A percentile compares a stretch with the other conserved stretches of the same genome.
phyloP scores from a whole-genome alignment of 2,888 invertebrate species.

The Epistrophe grossulariae region DNA sequence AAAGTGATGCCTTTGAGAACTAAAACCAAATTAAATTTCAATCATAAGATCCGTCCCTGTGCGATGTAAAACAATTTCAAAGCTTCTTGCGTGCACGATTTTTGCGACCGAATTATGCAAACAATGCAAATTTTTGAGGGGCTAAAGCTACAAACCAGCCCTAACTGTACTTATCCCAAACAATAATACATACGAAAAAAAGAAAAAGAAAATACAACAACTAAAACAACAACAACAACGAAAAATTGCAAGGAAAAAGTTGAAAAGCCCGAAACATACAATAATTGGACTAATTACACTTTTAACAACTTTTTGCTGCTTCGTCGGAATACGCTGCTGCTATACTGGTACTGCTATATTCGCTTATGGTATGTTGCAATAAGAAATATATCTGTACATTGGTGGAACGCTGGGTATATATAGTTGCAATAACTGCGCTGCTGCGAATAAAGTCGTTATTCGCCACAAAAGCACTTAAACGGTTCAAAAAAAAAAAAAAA shows the following conservation, averaged over 20 bases:
- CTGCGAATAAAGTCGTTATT: slow-evolving; percentile 75
- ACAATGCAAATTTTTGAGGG: slow-evolving; percentile 59
- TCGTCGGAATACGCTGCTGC: slow-evolving; percentile 22
- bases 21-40: too few species aligned
- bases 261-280: slow-evolving; percentile 66
- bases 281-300: slow-evolving; percentile 76
- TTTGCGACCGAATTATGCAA: slow-evolving; percentile 65
- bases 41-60: slow-evolving; percentile 17
- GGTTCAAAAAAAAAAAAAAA: slow-evolving; percentile 73
- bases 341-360: not conserved
- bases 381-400: not conserved
- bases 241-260: slow-evolving; percentile 21
- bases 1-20: too few species aligned
- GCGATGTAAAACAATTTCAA: not conserved
- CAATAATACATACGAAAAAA: slow-evolving; percentile 18
- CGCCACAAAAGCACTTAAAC: slow-evolving; percentile 75
- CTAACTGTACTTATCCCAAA: slow-evolving; percentile 30
- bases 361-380: not conserved
- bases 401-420: slow-evolving; percentile 10
- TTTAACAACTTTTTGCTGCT: slow-evolving; percentile 73
- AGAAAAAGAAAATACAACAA: not conserved
- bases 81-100: slow-evolving; percentile 60
- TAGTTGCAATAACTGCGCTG: slow-evolving; percentile 48
- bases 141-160: slow-evolving; percentile 42
- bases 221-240: slow-evolving; percentile 18